A percentile compares a stretch with the other conserved stretches of the same genome.
These are phyloP conservation scores for Boulengeromyrus knoepffleri DNA, from an alignment of 2,113 vertebrate genomes.

Conservation along the genomic window DNA sequence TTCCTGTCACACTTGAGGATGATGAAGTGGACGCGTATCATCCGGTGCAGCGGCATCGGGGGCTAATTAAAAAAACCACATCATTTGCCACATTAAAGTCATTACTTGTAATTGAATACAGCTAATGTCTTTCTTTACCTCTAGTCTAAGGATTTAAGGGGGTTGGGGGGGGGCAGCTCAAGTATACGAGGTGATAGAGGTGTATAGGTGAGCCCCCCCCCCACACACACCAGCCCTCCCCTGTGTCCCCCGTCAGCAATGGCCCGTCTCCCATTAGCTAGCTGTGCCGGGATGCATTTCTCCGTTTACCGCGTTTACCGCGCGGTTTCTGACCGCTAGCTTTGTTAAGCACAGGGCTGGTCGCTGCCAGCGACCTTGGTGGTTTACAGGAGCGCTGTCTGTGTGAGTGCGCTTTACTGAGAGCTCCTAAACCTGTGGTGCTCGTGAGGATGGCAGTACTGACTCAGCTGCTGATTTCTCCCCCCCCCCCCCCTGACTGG, in stretches of 20 bases:
- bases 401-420: neutral
- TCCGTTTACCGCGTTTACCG: neutral
- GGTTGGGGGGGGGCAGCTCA: constrained; percentile 41
- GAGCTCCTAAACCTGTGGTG: neutral
- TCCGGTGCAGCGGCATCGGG: constrained; percentile 61
- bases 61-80: constrained; percentile 75
- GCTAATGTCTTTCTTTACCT: constrained; percentile 78
- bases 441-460: neutral
- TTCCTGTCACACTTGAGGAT: constrained; percentile 73
- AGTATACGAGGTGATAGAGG: constrained; percentile 54
- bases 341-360: neutral
- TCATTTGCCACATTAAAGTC: constrained; percentile 81
- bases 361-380: neutral
- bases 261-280: neutral
- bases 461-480: constrained; percentile 5
- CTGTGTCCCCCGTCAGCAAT: constrained; percentile 26
- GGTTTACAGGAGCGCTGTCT: neutral
- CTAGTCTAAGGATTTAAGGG: constrained; percentile 54
- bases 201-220: constrained; percentile 60
- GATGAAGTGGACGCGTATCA: constrained; percentile 82
- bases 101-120: constrained; percentile 84
- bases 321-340: neutral
- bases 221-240: neutral
- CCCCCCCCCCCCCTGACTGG: constrained; percentile 32
- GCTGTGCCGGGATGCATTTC: neutral